Evolutionary conservation across 2,113 vertebrate species (phyloP).

Genomic region (Cottus gobio): DNA sequence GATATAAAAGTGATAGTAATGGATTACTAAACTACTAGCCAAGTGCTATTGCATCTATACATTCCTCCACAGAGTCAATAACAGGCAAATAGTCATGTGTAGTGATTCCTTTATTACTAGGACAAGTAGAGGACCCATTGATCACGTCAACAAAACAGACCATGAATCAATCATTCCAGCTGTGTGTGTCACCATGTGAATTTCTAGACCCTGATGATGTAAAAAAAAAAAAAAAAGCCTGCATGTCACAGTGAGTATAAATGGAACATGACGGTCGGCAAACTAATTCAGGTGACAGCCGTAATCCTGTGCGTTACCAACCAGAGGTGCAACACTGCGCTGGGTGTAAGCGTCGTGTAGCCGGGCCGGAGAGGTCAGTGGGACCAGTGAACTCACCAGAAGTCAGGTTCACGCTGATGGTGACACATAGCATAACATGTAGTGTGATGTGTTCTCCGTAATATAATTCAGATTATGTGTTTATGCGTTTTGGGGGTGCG

Average conservation of each 20-base stretch:
- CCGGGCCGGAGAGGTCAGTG: slow-evolving; percentile 24
- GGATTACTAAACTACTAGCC: neutral
- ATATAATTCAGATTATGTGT: neutral
- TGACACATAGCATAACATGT: neutral
- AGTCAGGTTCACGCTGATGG: slow-evolving; percentile 48
- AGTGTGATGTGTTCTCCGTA: neutral
- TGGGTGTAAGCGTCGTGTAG: slow-evolving; percentile 25
- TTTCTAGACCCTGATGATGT: slow-evolving; percentile 8
- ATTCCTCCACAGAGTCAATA: neutral
- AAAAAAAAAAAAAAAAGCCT: slow-evolving; percentile 8
- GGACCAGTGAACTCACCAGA: slow-evolving; percentile 49
- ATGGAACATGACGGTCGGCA: slow-evolving; percentile 14
- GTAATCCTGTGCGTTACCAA: slow-evolving; percentile 26
- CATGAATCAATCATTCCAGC: slow-evolving; percentile 7
- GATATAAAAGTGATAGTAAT: neutral
- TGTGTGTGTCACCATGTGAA: slow-evolving; percentile 27
- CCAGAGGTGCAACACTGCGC: slow-evolving; percentile 39
- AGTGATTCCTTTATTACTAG: neutral
- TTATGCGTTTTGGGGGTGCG: neutral
- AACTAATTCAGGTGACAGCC: slow-evolving; percentile 31
- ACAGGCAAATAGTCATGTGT: neutral
- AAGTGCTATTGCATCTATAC: neutral
- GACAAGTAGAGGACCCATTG: neutral
- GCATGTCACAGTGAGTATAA: slow-evolving; percentile 27
- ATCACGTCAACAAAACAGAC: neutral